Conservation (phyloP, 2,888 invertebrate species). For the Rhopalosiphum nymphaeae region DNA sequence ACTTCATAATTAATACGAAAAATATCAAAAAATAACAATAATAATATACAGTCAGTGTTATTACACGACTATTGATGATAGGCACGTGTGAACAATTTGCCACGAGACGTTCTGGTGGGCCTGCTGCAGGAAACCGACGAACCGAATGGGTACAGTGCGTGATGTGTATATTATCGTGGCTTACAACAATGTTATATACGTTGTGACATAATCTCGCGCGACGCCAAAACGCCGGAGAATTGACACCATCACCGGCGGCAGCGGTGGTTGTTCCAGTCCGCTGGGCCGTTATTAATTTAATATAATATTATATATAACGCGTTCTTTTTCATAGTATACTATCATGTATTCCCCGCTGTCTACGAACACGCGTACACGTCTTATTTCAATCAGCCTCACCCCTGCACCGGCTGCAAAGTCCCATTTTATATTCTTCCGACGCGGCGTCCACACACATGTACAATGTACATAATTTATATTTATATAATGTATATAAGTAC, state of each 20-base stretch:
- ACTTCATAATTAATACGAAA: no score
- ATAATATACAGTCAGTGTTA: background rate
- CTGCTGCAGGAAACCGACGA: background rate
- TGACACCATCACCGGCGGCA: slow-evolving; percentile 48
- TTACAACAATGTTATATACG: background rate
- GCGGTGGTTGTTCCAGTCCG: slow-evolving; percentile 52
- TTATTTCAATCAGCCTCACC: slow-evolving; percentile 52
- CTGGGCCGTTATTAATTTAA: slow-evolving; percentile 61
- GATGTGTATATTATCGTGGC: background rate
- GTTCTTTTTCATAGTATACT: background rate
- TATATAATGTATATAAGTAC: background rate
- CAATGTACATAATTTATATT: background rate
- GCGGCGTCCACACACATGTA: slow-evolving; percentile 22
- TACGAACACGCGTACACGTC: background rate
- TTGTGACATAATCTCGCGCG: slow-evolving; percentile 45
- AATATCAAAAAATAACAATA: background rate
- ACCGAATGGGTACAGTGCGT: background rate
- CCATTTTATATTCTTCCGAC: slow-evolving; percentile 50
- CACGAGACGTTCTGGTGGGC: background rate
- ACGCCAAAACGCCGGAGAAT: slow-evolving; percentile 52
- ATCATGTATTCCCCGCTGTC: background rate
- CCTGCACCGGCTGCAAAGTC: background rate
- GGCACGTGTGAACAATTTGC: background rate
- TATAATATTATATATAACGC: slow-evolving; percentile 18
- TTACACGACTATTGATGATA: background rate